Base-by-base conservation (phyloP, 2,113 vertebrate genomes). In the Microcebus griseorufus region DNA sequence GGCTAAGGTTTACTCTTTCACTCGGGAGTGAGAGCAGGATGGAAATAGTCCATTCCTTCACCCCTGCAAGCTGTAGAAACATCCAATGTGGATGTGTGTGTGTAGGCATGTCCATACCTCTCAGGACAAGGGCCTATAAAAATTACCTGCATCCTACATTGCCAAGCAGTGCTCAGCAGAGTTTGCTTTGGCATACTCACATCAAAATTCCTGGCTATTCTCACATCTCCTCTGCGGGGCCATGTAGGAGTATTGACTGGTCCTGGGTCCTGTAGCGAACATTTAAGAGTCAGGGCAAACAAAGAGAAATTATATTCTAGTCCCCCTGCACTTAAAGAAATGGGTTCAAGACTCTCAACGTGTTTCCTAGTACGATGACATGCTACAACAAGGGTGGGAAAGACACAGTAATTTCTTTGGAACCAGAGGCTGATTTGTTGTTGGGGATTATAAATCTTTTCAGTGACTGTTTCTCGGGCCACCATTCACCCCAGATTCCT, bases 361-460 rank as follows among this genome's bases (percentile, higher is more conserved):
- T 32, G 29, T 86, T 85, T 73, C 32, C 79, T 25, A 14, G 5
- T 3, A 0, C 6, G 1, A 17, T 5, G 29, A 76, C 23, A 20
- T 20, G 18, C 67, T 83, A 18, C 18, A 4, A 25, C 14, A 32
- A 22, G 93, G 55, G 0, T 14, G n/a, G 73, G 69, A 16, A 42
- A 70, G 82, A 18, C 58, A 48, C 51, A 42, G 16, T 53, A 10
- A 4, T 32, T 95, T 92, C 64, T 95, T 51, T 73, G 94, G 34
- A 0, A n/a, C 3, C 45, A 32, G 90, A 80, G 69, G 8, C n/a
- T 75, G 20, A 37, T 53, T 65, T 72, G 32, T 42, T 83, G 84
- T 87, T 96, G 9, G 64, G 67, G 76, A 62, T 69, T 92, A 8
- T 51, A 70, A 70, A 60, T 92, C 14, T 84, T 94, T 81, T 84